phyloP scores from a whole-genome alignment of 1,140 invertebrate genomes.

The Heliconius hermathena region DNA sequence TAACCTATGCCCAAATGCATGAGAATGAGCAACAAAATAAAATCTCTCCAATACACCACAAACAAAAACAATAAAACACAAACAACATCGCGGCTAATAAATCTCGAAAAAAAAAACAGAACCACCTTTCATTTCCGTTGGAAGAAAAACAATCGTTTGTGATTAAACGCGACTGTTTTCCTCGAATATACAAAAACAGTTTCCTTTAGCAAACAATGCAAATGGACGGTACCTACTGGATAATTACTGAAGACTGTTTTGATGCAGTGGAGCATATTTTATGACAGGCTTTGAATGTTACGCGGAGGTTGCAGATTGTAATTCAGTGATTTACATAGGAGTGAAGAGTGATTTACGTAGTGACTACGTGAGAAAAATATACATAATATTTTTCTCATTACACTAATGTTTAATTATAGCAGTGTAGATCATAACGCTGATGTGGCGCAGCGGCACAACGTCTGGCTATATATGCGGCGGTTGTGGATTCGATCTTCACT shows the following conservation, averaged over 20 bases:
- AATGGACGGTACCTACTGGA: background rate
- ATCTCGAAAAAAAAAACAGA: background rate
- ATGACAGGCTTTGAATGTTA: background rate
- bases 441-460: too few species aligned
- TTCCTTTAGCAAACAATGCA: background rate
- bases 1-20: too few species aligned
- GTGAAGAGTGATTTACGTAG: too few species aligned
- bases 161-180: constrained; percentile 6
- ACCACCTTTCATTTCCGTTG: constrained; percentile 8
- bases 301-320: background rate
- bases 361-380: too few species aligned
- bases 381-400: too few species aligned
- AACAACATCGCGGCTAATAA: constrained; percentile 6
- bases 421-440: too few species aligned
- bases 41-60: background rate
- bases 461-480: too few species aligned
- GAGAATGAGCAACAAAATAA: too few species aligned
- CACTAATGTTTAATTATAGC: too few species aligned
- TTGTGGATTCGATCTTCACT: too few species aligned
- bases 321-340: background rate
- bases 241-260: background rate
- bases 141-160: constrained; percentile 11
- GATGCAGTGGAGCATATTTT: background rate
- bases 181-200: background rate
- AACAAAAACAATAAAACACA: background rate